phyloP scores from a whole-genome alignment of 2,888 invertebrate species.

The Allacma fusca region DNA sequence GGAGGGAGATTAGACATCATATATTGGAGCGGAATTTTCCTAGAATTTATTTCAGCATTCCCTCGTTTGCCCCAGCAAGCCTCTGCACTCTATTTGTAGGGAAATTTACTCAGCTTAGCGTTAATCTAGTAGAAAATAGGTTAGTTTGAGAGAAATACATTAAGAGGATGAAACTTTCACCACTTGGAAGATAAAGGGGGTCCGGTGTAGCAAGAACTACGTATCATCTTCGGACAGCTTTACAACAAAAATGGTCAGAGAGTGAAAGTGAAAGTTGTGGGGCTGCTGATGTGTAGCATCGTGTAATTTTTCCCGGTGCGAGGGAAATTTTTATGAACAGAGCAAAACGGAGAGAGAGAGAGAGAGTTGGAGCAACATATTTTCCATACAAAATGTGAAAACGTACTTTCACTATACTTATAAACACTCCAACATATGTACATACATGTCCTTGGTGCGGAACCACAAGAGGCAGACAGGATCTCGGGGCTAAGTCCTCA shows the following conservation, averaged over 20 bases:
- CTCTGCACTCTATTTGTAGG: background rate
- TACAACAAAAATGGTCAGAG: constrained; percentile 32
- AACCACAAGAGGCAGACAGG: background rate
- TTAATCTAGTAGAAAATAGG: constrained; percentile 20
- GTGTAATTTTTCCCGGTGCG: background rate
- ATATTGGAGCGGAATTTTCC: too few species aligned
- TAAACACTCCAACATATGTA: background rate
- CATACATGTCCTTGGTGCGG: background rate
- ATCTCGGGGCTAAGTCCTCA: constrained; percentile 8
- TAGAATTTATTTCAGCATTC: too few species aligned
- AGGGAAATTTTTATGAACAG: too few species aligned
- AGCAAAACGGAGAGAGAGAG: background rate
- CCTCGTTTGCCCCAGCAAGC: background rate
- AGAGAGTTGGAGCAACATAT: background rate
- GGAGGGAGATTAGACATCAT: too few species aligned
- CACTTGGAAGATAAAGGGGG: constrained; percentile 19
- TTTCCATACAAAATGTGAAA: background rate
- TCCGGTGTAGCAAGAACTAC: background rate
- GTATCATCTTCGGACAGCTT: constrained; percentile 35
- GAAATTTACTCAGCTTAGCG: constrained; percentile 3
- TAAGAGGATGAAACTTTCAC: constrained; percentile 27
- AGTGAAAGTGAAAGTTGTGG: constrained; percentile 13
- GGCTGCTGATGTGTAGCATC: background rate
- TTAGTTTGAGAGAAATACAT: constrained; percentile 17
- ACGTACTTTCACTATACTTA: background rate